A percentile compares a stretch with the other conserved stretches of the same genome.
Evolutionary conservation across 2,797 vertebrate species (phyloP).

Genomic region (Danio albolineatus): DNA sequence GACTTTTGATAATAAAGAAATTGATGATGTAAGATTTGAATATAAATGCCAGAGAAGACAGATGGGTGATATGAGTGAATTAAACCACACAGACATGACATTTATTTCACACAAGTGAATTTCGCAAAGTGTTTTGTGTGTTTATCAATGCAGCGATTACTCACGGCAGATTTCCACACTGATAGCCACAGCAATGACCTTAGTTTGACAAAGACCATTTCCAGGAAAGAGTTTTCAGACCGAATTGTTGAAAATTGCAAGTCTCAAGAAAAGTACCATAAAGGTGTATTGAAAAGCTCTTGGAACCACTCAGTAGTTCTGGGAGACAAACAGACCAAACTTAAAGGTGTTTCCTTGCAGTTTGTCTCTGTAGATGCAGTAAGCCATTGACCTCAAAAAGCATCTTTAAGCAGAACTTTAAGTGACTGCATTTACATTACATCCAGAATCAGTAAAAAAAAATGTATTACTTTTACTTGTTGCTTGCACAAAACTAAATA

Average conservation of each 20-base stretch:
- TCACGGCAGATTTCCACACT: neutral
- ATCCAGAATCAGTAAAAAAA: too few species aligned
- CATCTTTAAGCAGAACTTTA: too few species aligned
- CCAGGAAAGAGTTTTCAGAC: conserved; percentile 10
- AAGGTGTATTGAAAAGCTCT: conserved; percentile 22
- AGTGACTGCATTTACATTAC: neutral
- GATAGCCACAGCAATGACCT: neutral
- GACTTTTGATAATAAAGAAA: conserved; percentile 50
- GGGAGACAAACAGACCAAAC: neutral
- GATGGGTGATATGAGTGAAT: conserved; percentile 33
- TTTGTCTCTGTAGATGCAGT: neutral
- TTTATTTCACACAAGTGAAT: conserved; percentile 27
- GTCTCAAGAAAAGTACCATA: neutral
- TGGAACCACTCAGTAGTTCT: neutral
- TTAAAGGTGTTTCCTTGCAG: neutral
- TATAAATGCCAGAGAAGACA: conserved; percentile 44
- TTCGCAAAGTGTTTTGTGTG: conserved; percentile 12
- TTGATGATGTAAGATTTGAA: conserved; percentile 46
- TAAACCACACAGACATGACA: conserved; percentile 14
- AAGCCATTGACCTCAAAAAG: neutral
- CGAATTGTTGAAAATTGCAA: neutral
- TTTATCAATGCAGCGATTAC: conserved; percentile 20
- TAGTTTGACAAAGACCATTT: conserved; percentile 14
- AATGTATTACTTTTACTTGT: too few species aligned
- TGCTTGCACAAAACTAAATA: too few species aligned